phyloP scores from a whole-genome alignment of 2,113 vertebrate species.

The Rhipidura dahli region DNA sequence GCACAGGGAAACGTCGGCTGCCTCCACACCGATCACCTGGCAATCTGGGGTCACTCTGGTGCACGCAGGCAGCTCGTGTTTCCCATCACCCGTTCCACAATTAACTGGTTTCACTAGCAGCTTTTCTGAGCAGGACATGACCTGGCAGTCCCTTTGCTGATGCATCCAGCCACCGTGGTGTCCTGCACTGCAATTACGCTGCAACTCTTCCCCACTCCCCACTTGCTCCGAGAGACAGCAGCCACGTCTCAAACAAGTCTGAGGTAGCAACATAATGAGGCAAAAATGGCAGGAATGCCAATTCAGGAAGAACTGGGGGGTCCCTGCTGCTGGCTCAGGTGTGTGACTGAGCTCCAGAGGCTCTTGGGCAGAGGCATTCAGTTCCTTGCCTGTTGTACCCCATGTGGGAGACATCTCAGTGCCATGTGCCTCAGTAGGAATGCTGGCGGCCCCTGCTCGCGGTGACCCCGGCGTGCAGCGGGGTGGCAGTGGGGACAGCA shows the following conservation, averaged over 20 bases:
- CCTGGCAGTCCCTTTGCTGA: too few species aligned
- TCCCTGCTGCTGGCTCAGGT: neutral
- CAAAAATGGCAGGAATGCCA: neutral
- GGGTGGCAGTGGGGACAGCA: neutral
- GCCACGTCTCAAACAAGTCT: neutral
- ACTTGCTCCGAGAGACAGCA: neutral
- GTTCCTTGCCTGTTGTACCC: accelerated
- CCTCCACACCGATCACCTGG: neutral
- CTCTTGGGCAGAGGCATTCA: neutral
- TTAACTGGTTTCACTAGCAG: neutral
- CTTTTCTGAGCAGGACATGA: neutral
- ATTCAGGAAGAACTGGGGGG: neutral
- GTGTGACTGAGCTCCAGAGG: accelerated
- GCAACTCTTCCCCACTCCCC: neutral
- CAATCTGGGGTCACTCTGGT: neutral
- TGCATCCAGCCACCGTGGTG: neutral
- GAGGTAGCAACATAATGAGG: neutral
- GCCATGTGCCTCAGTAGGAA: accelerated
- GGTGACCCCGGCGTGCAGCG: accelerated
- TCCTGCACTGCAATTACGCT: accelerated
- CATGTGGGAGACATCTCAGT: accelerated
- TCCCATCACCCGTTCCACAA: neutral
- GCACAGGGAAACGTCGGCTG: accelerated
- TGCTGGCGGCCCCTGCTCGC: neutral
- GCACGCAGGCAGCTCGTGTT: accelerated